A percentile compares a stretch with the other conserved stretches of the same genome.
phyloP scores from a whole-genome alignment of 2,888 invertebrate genomes.

The Hypolimnas misippus region DNA sequence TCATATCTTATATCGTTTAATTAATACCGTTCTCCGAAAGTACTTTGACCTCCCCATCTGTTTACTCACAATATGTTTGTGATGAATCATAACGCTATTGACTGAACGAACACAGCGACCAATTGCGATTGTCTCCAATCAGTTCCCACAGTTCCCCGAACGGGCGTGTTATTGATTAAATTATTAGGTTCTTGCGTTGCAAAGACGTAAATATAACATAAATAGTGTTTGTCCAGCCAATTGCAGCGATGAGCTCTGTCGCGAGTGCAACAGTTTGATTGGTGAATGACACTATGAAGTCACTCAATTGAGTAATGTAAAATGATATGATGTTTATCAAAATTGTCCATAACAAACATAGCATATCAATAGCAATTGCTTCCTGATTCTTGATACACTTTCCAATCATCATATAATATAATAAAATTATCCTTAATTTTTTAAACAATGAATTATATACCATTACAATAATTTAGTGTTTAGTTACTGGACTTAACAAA shows the following conservation, averaged over 20 bases:
- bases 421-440: no score
- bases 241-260: conserved; percentile 23
- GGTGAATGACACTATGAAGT: conserved; percentile 16
- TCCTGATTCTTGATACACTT: no score
- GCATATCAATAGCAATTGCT: neutral
- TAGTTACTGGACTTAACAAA: neutral
- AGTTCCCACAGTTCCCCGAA: conserved; percentile 40
- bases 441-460: no score
- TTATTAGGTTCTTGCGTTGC: conserved; percentile 53
- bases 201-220: conserved; percentile 50
- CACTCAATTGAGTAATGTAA: conserved; percentile 17
- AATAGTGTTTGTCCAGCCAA: conserved; percentile 41
- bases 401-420: no score
- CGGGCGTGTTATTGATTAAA: conserved; percentile 60
- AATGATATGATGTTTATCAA: neutral
- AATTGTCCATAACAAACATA: neutral
- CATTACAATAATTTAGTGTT: neutral
- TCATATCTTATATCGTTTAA: neutral
- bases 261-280: conserved; percentile 31
- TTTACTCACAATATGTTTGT: conserved; percentile 29
- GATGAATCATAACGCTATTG: conserved; percentile 34
- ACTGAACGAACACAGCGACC: conserved; percentile 34
- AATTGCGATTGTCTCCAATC: conserved; percentile 44
- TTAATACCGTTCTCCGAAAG: conserved; percentile 9
- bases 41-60: conserved; percentile 28